These are phyloP conservation scores for Anastatus disparis DNA, from an alignment of 1,140 invertebrate genomes.

Conservation along the genomic window DNA sequence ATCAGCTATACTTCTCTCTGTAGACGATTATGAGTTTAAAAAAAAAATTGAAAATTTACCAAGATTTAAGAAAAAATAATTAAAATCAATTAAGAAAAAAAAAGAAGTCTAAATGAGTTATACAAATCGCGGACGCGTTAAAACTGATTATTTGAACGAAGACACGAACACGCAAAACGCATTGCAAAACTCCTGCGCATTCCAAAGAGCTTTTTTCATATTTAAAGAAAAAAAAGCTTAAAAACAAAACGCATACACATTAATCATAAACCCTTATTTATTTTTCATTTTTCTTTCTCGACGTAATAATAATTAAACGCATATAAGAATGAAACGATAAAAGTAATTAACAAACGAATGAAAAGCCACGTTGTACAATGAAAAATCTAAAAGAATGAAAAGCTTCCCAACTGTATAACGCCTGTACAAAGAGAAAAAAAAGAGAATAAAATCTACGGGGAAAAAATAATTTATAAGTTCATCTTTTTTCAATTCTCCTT, in stretches of 20 bases:
- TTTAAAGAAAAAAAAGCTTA: background rate
- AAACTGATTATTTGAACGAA: conserved; percentile 48
- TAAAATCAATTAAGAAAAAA: no score
- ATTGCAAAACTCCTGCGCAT: conserved; percentile 53
- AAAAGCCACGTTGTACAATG: background rate
- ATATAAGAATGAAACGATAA: background rate
- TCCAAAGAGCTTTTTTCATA: conserved; percentile 18
- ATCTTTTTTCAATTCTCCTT: background rate
- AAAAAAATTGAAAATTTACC: no score
- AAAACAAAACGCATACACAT: background rate
- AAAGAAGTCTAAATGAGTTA: conserved; percentile 38
- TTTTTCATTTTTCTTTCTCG: background rate
- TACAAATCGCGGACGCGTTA: conserved; percentile 41
- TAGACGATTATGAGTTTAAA: conserved; percentile 56
- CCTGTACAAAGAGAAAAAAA: no score
- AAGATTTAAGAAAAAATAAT: conserved; percentile 36
- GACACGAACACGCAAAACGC: conserved; percentile 53
- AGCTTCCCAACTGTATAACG: conserved; percentile 27
- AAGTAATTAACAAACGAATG: background rate
- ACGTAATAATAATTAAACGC: background rate
- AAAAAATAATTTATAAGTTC: background rate
- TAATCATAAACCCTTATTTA: background rate
- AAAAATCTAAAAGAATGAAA: conserved; percentile 32
- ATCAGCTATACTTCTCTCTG: conserved; percentile 63
- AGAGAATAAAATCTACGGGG: conserved; percentile 37